Conservation (phyloP, 2,888 invertebrate species). For the Ligdia adustata region DNA sequence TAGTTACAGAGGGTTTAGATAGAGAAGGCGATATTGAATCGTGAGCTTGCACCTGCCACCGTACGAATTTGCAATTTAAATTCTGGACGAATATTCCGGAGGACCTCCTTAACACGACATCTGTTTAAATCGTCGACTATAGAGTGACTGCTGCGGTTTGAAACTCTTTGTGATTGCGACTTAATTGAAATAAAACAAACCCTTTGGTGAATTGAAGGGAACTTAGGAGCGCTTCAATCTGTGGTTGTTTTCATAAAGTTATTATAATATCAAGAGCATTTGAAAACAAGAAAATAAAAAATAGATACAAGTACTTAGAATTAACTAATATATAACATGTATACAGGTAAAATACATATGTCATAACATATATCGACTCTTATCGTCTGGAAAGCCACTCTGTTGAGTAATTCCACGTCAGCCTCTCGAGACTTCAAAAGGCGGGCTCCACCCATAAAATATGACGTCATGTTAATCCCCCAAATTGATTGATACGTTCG, state of each 20-base stretch:
- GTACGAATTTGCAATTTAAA: constrained; percentile 84
- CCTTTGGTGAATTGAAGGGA: constrained; percentile 59
- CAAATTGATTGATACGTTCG: constrained; percentile 78
- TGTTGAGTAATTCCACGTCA: constrained; percentile 13
- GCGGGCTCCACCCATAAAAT: constrained; percentile 30
- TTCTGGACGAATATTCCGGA: constrained; percentile 79
- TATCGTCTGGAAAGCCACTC: not conserved
- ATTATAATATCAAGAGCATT: constrained; percentile 10
- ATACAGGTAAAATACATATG: not conserved
- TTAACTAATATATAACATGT: not conserved
- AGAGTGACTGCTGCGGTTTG: constrained; percentile 74
- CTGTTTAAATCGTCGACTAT: constrained; percentile 83
- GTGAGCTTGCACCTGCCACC: constrained; percentile 79
- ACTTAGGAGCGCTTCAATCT: constrained; percentile 44
- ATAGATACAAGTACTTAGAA: not conserved
- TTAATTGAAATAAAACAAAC: constrained; percentile 82
- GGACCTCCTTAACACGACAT: constrained; percentile 85
- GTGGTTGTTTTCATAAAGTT: constrained; percentile 43
- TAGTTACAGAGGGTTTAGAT: constrained; percentile 55
- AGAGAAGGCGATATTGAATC: constrained; percentile 63
- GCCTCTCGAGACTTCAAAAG: constrained; percentile 13
- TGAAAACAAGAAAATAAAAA: not conserved
- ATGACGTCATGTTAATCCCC: constrained; percentile 58
- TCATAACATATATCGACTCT: not conserved
- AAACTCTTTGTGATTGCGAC: constrained; percentile 76